These are phyloP conservation scores for Erythrocercus mccallii DNA, from an alignment of 2,113 vertebrate genomes.

Conservation along the genomic window DNA sequence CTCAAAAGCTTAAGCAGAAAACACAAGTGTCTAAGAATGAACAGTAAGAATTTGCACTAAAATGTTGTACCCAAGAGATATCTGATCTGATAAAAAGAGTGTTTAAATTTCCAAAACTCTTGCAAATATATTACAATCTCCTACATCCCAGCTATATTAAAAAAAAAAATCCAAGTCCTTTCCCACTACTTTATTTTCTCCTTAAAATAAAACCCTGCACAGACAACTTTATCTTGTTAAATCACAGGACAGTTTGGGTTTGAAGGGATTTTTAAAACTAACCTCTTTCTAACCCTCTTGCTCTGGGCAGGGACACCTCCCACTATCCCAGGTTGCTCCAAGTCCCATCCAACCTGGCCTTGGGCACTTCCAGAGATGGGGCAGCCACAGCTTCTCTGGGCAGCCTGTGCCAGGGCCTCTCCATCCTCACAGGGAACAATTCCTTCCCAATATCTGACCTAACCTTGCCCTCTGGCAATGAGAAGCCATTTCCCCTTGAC, in stretches of 20 bases:
- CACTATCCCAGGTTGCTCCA: fast-evolving
- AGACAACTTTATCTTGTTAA: background rate
- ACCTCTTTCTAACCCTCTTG: background rate
- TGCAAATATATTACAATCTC: background rate
- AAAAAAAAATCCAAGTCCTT: background rate
- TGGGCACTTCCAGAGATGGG: background rate
- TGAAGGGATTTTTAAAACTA: background rate
- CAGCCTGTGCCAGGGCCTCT: background rate
- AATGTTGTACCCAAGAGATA: background rate
- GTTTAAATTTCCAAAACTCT: background rate
- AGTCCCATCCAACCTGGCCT: fast-evolving
- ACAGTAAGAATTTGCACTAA: background rate
- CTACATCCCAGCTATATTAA: background rate
- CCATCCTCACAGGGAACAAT: background rate
- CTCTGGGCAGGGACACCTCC: fast-evolving
- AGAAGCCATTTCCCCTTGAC: background rate
- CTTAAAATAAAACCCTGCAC: background rate
- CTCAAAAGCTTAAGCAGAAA: background rate
- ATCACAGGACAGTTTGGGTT: background rate
- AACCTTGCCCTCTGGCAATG: fast-evolving
- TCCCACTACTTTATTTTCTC: background rate
- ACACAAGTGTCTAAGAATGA: background rate
- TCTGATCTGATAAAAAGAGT: background rate
- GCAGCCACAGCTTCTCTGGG: background rate
- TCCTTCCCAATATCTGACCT: background rate